Base-by-base conservation (phyloP, 2,113 vertebrate species). In the Eulacestoma nigropectus region DNA sequence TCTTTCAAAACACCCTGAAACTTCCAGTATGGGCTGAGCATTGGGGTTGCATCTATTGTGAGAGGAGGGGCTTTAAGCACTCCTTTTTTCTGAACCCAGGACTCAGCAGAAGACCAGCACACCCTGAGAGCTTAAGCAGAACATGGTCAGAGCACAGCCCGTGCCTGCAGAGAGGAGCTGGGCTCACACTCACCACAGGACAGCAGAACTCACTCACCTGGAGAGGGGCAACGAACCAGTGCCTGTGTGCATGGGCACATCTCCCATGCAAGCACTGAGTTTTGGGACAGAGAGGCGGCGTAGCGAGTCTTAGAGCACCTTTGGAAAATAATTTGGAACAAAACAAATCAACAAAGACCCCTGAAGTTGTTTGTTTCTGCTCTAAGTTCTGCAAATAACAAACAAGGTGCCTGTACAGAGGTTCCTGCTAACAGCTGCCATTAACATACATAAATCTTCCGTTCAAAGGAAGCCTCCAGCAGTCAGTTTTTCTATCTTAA, bases 381-480 rank as follows among this genome's bases (percentile, higher is more conserved):
- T 63, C 15, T 6, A 75, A 90, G 60, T 84, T 88, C 52, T 75
- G 73, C 73, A 89, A 93, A 76, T 67, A 91, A 89, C 79, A 95
- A 87, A 93, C 90, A 94, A 94, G 76, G 93, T 96, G 86, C 55
- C 88, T 90, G 76, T 44, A 32, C 42, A 84, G 85, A 91, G 87
- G 85, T 53, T 93, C 72, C 95, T 96, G 93, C 79, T 93, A 92
- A 68, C 75, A 89, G 90, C 95, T 95, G 79, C 92, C 69, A 92
- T 75, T 90, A 93, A 87, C 93, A 87, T 21, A 92, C 73, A 72
- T 70, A 90, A 79, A 90, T 86, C 92, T 89, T 64, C 74, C 1
- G 62, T 95, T 96, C 96, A 97, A 96, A 96, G 90, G 83, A 72
- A 97, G 76, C 93, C 90, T 94, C 92, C 86, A 96, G 95, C 92